phyloP scores from a whole-genome alignment of 2,113 vertebrate genomes.

The Coregonus clupeaformis region DNA sequence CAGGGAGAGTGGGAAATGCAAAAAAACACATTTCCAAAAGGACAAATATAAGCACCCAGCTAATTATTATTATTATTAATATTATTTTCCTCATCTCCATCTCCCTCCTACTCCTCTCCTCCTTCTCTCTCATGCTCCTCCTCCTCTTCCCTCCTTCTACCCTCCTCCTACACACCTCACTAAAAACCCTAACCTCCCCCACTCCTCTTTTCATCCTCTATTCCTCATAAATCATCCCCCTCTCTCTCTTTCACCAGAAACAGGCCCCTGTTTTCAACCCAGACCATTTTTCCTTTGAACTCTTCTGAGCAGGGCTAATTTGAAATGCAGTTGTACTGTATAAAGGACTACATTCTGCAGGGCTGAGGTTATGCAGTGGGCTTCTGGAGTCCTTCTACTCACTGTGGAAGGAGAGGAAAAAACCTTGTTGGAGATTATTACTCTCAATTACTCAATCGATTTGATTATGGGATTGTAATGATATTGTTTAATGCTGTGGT shows the following conservation, averaged over 20 bases:
- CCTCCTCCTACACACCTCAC: neutral
- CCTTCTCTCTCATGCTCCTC: neutral
- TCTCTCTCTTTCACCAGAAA: neutral
- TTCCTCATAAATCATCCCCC: neutral
- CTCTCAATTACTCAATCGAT: neutral
- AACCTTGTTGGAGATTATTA: slow-evolving; percentile 29
- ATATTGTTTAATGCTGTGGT: too few relatives aligned
- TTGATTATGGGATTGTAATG: neutral
- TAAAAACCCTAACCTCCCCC: neutral
- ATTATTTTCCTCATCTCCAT: too few relatives aligned
- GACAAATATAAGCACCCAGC: too few relatives aligned
- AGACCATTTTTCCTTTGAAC: neutral
- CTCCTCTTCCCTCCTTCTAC: neutral
- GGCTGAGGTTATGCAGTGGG: neutral
- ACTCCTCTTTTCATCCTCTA: neutral
- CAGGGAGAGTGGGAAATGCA: too few relatives aligned
- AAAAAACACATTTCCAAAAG: too few relatives aligned
- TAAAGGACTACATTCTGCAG: slow-evolving; percentile 53
- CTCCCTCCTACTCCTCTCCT: neutral
- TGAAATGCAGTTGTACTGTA: slow-evolving; percentile 28
- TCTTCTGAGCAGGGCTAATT: neutral
- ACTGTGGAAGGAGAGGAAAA: neutral
- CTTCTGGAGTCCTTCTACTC: neutral
- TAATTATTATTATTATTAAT: too few relatives aligned
- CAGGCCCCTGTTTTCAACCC: neutral